Percentiles rank a stretch among this genome's conserved stretches.
phyloP scores from a whole-genome alignment of 2,797 vertebrate genomes.

The Xiphorhynchus erythropygius region DNA sequence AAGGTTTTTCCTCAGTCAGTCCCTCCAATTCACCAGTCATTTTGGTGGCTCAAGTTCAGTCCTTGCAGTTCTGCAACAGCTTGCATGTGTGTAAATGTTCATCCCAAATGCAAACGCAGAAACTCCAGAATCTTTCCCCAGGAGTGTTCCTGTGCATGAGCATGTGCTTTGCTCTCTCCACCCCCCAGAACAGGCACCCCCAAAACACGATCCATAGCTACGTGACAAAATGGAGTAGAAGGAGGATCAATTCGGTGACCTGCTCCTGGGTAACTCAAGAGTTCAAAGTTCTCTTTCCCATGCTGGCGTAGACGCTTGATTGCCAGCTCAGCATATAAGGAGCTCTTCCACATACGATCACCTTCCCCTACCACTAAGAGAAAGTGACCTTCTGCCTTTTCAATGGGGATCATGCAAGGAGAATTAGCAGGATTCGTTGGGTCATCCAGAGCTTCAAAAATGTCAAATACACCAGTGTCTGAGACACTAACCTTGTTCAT shows the following conservation, averaged over 20 bases:
- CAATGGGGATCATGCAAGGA: constrained; percentile 63
- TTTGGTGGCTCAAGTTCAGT: constrained; percentile 24
- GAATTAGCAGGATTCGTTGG: constrained; percentile 65
- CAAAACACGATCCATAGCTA: constrained; percentile 65
- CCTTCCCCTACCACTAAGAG: constrained; percentile 74
- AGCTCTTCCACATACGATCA: constrained; percentile 75
- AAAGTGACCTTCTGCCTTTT: constrained; percentile 73
- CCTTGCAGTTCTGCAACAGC: not conserved
- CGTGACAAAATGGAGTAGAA: constrained; percentile 73
- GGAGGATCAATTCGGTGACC: constrained; percentile 86
- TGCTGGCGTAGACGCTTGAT: constrained; percentile 53
- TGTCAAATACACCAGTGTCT: constrained; percentile 64
- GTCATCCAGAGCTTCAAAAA: constrained; percentile 72
- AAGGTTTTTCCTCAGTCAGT: constrained; percentile 21
- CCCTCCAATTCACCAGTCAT: constrained; percentile 5
- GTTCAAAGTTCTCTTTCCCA: constrained; percentile 69
- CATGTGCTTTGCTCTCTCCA: constrained; percentile 79
- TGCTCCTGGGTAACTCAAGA: constrained; percentile 79
- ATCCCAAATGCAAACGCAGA: constrained; percentile 72
- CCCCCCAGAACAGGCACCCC: constrained; percentile 76
- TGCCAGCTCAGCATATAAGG: constrained; percentile 70
- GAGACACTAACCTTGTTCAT: constrained; percentile 63
- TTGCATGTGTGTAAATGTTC: not conserved
- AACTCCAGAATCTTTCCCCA: constrained; percentile 84
- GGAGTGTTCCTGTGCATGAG: constrained; percentile 82